Base-by-base conservation (phyloP, 2,113 vertebrate species). In the Rattus norvegicus region DNA sequence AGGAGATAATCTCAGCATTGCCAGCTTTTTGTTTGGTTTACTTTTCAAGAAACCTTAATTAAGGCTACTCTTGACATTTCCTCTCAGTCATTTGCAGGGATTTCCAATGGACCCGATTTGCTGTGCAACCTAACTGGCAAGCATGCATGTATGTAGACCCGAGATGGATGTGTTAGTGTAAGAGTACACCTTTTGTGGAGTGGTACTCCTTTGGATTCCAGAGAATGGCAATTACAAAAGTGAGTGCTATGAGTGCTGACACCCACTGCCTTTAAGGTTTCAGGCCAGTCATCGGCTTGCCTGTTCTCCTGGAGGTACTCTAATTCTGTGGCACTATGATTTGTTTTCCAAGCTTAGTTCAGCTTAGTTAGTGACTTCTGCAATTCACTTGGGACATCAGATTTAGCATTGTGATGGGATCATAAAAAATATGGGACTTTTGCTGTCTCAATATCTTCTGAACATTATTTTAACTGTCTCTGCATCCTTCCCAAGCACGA, bases 31-130 rank as follows among this genome's bases (percentile, higher is more conserved):
- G 93, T 75, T 92, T 79, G 59, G 20, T 90, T 52, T 43, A 33
- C 28, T 91, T 96, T 75, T 77, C 77, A 81, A 12, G 63, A 24
- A 72, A 90, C 80, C 13, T 67, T 88, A 88, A 81, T 92, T 72
- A 88, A 93, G 7, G 36, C 26, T 90, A 90, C 59, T 89, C 26
- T 93, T 54, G 30, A 77, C 47, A 92, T 16, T 43, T 69, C 24
- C 2, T n/a, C 36, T 85, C 26, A 14, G 63, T 47, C 93, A 47
- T 72, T 90, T 91, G 0, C 7, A 92, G 63, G 36, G 59, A 80
- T 59, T 72, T 28, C 63, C 0, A 11, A 13, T 22, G 72, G 65
- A 88, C 30, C 36, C 59, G 22, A 2, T 28, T 93, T 87, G 17
- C 49, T 61, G 59, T 77, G 47, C 19, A n/a, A 90, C 65, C 24